Evolutionary conservation across 2,797 vertebrate genomes (phyloP).

Genomic region (Nothura maculosa): DNA sequence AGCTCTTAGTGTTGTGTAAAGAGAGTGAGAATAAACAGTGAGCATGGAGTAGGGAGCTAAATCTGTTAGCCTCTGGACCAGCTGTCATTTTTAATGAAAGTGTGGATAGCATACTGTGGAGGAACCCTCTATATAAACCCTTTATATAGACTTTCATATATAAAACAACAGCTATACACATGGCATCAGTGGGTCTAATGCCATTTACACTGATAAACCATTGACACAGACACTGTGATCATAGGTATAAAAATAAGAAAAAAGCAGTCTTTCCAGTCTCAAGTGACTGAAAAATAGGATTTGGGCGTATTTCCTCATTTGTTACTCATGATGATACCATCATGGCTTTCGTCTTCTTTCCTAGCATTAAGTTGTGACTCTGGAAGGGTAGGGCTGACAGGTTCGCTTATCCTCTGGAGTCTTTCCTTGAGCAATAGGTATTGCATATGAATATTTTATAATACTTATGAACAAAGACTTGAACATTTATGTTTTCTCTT

Average conservation of each 20-base stretch:
- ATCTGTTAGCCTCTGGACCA: background rate
- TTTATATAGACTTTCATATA: background rate
- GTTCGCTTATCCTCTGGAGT: background rate
- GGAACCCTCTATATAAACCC: background rate
- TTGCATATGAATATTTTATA: background rate
- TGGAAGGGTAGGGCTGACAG: background rate
- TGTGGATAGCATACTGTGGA: background rate
- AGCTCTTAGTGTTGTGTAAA: background rate
- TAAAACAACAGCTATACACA: accelerated
- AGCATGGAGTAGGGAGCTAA: background rate
- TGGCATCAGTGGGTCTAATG: background rate
- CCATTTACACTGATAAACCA: accelerated
- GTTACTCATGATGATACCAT: background rate
- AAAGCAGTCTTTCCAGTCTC: background rate
- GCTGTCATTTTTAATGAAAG: background rate
- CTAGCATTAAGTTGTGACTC: background rate
- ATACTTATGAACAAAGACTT: background rate
- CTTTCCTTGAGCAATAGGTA: background rate
- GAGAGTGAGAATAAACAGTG: background rate
- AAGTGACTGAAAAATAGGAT: background rate
- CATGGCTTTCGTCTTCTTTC: background rate
- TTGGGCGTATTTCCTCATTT: background rate
- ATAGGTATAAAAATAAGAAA: background rate
- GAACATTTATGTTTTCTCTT: slow-evolving; percentile 10
- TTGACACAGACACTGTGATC: background rate